These are phyloP conservation scores for Leptinotarsa rubiginosa DNA, from an alignment of 2,888 invertebrate species.

Conservation along the genomic window DNA sequence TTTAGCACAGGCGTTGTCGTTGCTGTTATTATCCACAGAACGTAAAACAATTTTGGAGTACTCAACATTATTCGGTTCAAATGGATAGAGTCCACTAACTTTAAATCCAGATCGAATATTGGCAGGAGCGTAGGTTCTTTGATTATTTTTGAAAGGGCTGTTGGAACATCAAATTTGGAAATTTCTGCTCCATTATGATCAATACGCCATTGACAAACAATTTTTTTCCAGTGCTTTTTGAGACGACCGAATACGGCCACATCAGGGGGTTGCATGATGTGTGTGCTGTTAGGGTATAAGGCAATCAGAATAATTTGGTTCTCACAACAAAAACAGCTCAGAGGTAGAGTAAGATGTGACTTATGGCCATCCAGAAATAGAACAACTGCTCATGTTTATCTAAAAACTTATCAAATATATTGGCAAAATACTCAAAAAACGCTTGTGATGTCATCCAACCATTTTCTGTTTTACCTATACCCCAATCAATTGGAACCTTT, in stretches of 20 bases:
- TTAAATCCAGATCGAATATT: too few relatives aligned
- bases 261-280: neutral
- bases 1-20: neutral
- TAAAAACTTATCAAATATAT: neutral
- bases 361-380: conserved; percentile 4
- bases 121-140: too few relatives aligned
- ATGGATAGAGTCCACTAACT: too few relatives aligned
- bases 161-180: neutral
- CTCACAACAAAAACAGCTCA: neutral
- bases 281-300: neutral
- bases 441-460: too few relatives aligned
- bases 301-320: conserved; percentile 4
- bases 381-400: neutral
- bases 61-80: too few relatives aligned
- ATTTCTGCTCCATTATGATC: neutral
- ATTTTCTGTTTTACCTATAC: too few relatives aligned
- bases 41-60: neutral
- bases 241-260: neutral
- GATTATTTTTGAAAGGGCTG: too few relatives aligned
- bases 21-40: neutral
- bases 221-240: conserved; percentile 4
- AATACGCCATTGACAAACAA: conserved; percentile 6
- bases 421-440: too few relatives aligned
- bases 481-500: too few relatives aligned
- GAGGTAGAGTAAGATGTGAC: neutral